Percentiles rank a stretch among this genome's conserved stretches.
phyloP scores from a whole-genome alignment of 2,797 vertebrate species.

The Synanceia verrucosa region DNA sequence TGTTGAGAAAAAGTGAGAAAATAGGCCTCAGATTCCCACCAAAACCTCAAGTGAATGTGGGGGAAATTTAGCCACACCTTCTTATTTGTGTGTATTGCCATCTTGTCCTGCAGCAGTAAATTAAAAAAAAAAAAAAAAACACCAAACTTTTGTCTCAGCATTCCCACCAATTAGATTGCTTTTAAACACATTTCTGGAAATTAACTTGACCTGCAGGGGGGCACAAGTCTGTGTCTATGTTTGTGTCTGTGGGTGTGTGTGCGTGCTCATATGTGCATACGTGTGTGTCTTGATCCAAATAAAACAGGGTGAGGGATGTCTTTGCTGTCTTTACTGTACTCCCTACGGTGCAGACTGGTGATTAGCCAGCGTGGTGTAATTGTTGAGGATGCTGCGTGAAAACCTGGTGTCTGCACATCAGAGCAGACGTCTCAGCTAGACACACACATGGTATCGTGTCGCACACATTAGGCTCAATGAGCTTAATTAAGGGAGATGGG shows the following conservation, averaged over 20 bases:
- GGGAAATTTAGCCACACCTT: conserved; percentile 24
- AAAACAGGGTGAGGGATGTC: conserved; percentile 41
- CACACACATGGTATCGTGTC: conserved; percentile 31
- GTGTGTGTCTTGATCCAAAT: conserved; percentile 19
- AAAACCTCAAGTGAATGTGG: conserved; percentile 51
- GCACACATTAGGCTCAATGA: conserved; percentile 19
- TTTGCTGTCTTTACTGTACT: conserved; percentile 60
- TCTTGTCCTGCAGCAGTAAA: conserved; percentile 34
- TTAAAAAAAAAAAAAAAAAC: conserved; percentile 7
- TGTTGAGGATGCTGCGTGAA: conserved; percentile 65
- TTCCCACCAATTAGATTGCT: conserved; percentile 56
- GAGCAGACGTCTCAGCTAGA: conserved; percentile 48
- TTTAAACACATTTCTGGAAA: conserved; percentile 69
- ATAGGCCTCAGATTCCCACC: conserved; percentile 29
- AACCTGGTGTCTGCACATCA: conserved; percentile 64
- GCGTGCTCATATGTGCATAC: neutral
- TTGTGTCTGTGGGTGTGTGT: conserved; percentile 10
- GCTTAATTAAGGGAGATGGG: conserved; percentile 9
- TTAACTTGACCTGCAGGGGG: conserved; percentile 42
- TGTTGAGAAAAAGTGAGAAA: conserved; percentile 47
- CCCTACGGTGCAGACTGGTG: conserved; percentile 61
- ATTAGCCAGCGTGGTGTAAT: conserved; percentile 67
- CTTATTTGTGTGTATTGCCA: conserved; percentile 17
- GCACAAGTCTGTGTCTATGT: conserved; percentile 28
- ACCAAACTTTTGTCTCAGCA: conserved; percentile 43